These are phyloP conservation scores for Sicus ferrugineus DNA, from an alignment of 2,888 invertebrate species.

Conservation along the genomic window DNA sequence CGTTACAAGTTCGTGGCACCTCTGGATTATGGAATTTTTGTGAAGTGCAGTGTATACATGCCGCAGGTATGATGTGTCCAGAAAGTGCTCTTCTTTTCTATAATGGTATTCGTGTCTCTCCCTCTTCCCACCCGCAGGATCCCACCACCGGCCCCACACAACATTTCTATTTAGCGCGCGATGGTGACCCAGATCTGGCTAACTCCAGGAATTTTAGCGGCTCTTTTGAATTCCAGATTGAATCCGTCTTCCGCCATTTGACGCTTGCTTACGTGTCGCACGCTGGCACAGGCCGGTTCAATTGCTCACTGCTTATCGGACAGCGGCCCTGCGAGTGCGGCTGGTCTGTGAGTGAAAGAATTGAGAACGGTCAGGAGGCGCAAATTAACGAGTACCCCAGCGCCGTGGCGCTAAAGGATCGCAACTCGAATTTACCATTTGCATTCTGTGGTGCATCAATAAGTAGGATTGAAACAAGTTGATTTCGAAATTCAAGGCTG, in stretches of 20 bases:
- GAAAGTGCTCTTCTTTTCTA: too few species aligned
- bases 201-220: constrained; percentile 58
- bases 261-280: constrained; percentile 56
- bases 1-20: constrained; percentile 59
- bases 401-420: constrained; percentile 66
- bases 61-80: constrained; percentile 54
- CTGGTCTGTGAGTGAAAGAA: constrained; percentile 62
- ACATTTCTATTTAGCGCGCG: constrained; percentile 54
- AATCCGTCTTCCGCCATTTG: constrained; percentile 49
- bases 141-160: constrained; percentile 51
- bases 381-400: constrained; percentile 69
- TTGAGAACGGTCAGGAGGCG: constrained; percentile 68
- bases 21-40: constrained; percentile 48
- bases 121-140: constrained; percentile 36
- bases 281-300: constrained; percentile 49
- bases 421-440: constrained; percentile 9
- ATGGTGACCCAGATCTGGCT: constrained; percentile 54
- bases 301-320: constrained; percentile 45
- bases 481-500: neutral
- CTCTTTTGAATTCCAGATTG: constrained; percentile 45
- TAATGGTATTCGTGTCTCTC: neutral
- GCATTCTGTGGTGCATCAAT: constrained; percentile 66
- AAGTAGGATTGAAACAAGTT: constrained; percentile 48
- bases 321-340: constrained; percentile 59
- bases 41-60: constrained; percentile 50